Base-by-base conservation (phyloP, 2,113 vertebrate species). In the Oxyura jamaicensis region DNA sequence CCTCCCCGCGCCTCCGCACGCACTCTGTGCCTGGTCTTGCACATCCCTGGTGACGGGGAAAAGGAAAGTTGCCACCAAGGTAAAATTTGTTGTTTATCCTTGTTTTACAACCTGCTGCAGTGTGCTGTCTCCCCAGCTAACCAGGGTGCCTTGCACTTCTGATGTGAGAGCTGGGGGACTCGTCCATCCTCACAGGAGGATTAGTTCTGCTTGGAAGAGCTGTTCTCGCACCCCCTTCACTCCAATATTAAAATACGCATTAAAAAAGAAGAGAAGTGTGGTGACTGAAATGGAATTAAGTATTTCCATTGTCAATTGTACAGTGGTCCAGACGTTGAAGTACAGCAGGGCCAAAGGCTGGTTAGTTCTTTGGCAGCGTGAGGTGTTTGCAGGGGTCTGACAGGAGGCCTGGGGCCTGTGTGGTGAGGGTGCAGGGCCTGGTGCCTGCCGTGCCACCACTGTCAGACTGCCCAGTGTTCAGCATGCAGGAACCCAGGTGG, bases 121-220 rank as follows among this genome's bases (percentile, higher is more conserved):
- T 33, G 58, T 8, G 50, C 62, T 36, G 50, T 80, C 68, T 80
- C 76, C 73, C 60, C 60, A 28, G 79, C 75, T 71, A 46, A 33
- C 20, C 75, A 11, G 81, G 66, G 36, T 59, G 50, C 28, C 77
- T 91, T 19, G 66, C 44, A 0, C 1, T 17, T 83, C 0, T 4
- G 58, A 23, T 76, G n/a, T 2, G 59, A 72, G 65, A 69, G 66
- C 66, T 66, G 71, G 50, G 91, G 77, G 86, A 72, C 42, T 91
- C 0, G 1, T 50, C 77, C 2, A 1, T 83, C 75, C 88, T 91
- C 88, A 74, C 73, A 84, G 67, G 83, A 74, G 84, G 93, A 92
- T 93, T 96, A 96, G 88, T 95, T 97, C 91, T 91, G 71, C 91
- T 91, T 85, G 91, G 86, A 42, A 46, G 91, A 93, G n/a, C 50